Evolutionary conservation across 2,888 invertebrate genomes (phyloP), one percentile per base, ranked within the genome.

Genomic region (Lycaena phlaeas): DNA sequence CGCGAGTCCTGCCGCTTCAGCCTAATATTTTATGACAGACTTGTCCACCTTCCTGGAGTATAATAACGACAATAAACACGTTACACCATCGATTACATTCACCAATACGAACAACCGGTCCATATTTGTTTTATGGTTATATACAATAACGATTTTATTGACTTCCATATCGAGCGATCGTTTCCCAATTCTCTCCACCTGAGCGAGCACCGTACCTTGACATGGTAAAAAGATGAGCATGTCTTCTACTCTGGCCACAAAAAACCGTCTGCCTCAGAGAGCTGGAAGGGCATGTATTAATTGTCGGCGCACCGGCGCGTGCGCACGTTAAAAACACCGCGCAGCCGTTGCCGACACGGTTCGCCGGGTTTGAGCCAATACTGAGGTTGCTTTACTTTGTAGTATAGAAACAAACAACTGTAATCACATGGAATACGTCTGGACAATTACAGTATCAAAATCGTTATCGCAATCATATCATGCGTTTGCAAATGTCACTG

Each of bases 231-330:
- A n/a, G n/a, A 3, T 18, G 18, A 5, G 3, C 4, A 18, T 18
- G 5, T 18, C 18, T 5, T 18, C 18, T 18, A 18, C 18, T 18
- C 18, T 18, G 18, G 18, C 18, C 18, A n/a, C 9, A 40, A 40
- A 40, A 40, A 40, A 17, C 26, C 15, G 40, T 40, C 40, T 40
- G 40, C 40, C 27, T 39, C 28, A 39, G 30, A 71, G 67, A 74
- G 64, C 61, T 68, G 61, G 64, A 73, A 76, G 75, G 76, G 71
- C 70, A 60, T 56, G 68, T 65, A 66, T 67, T 73, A 71, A 74
- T 75, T 72, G 71, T 45, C 48, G 57, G 61, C 64, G 66, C 57
- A 67, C 49, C 63, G 66, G 67, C 75, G 73, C 73, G 74, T 71
- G 74, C 72, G 64, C 68, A 56, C 46, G 46, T n/a, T n/a, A n/a